Evolutionary conservation across 1,140 invertebrate species (phyloP).

Genomic region (Drosophila pachea): DNA sequence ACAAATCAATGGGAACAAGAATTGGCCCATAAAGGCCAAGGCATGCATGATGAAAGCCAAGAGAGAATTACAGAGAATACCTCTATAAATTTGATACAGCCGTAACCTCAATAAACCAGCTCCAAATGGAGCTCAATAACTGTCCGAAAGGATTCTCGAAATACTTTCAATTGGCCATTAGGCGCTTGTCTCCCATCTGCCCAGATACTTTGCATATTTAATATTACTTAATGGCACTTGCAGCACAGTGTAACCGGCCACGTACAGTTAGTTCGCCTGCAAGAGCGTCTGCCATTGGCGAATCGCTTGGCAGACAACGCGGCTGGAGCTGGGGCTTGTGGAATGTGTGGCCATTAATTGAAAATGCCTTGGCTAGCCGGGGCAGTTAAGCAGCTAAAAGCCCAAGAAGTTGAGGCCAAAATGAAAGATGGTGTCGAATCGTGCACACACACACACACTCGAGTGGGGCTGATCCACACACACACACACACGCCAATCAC

Average conservation of each 20-base stretch:
- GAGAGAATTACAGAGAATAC: too few relatives aligned
- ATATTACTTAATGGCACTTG: neutral
- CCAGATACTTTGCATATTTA: neutral
- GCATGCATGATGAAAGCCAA: too few relatives aligned
- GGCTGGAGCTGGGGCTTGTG: constrained; percentile 24
- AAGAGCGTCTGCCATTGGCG: constrained; percentile 56
- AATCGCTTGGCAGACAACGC: constrained; percentile 37
- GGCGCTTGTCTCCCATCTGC: neutral
- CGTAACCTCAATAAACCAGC: too few relatives aligned
- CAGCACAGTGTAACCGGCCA: constrained; percentile 10
- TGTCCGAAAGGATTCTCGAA: too few relatives aligned
- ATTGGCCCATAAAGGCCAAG: neutral
- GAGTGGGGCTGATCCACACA: constrained; percentile 1
- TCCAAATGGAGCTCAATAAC: too few relatives aligned
- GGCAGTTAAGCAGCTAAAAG: constrained; percentile 42
- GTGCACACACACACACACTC: constrained; percentile 49
- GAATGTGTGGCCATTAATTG: constrained; percentile 77
- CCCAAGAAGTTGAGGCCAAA: constrained; percentile 56
- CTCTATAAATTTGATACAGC: too few relatives aligned
- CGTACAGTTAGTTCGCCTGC: constrained; percentile 23
- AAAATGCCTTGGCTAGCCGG: constrained; percentile 56
- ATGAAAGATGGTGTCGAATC: constrained; percentile 77
- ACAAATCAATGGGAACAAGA: neutral
- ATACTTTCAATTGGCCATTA: too few relatives aligned
- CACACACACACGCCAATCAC: constrained; percentile 57